Percentiles rank a stretch among this genome's conserved stretches.
Conservation (phyloP, 53 echinoderm and acorn worm species). For the Stichopus horrens region DNA sequence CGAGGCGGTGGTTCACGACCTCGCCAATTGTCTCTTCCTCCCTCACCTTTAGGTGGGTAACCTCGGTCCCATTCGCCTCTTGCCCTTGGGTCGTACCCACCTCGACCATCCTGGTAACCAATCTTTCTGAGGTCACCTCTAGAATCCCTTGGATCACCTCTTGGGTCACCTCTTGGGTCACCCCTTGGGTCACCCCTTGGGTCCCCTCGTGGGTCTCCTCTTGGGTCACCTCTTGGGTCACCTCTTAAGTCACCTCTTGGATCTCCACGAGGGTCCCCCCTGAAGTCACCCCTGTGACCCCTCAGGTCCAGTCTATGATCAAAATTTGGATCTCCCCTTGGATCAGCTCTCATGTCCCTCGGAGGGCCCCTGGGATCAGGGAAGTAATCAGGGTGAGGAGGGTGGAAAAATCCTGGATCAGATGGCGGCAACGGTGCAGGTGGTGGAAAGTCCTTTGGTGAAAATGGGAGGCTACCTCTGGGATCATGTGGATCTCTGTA, state of each 20-base stretch:
- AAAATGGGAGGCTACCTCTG: constrained; percentile 14
- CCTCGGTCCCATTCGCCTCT: constrained; percentile 36
- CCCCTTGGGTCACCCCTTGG: constrained; percentile 38
- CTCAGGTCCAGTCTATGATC: constrained; percentile 38
- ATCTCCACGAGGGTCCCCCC: constrained; percentile 45
- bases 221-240: constrained; percentile 41
- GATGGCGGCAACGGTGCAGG: neutral
- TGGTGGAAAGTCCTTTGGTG: constrained; percentile 36
- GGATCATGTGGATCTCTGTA: constrained; percentile 25
- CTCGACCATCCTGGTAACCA: constrained; percentile 17
- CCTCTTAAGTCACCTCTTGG: constrained; percentile 46
- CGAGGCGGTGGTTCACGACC: constrained; percentile 43
- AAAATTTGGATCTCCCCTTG: constrained; percentile 34
- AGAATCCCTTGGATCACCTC: constrained; percentile 46
- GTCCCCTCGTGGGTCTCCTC: constrained; percentile 58
- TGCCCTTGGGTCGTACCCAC: constrained; percentile 32
- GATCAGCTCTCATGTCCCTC: constrained; percentile 33
- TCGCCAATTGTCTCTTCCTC: constrained; percentile 24
- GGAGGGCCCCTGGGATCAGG: constrained; percentile 49
- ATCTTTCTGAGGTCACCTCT: constrained; percentile 42
- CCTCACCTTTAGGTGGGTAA: constrained; percentile 47
- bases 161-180: constrained; percentile 25
- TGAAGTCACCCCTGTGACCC: constrained; percentile 40
- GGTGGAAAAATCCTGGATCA: neutral
- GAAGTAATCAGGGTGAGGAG: constrained; percentile 18